Percentiles rank a stretch among this genome's conserved stretches.
Conservation (phyloP, 2,888 invertebrate species). For the Adelognathus sp. region DNA sequence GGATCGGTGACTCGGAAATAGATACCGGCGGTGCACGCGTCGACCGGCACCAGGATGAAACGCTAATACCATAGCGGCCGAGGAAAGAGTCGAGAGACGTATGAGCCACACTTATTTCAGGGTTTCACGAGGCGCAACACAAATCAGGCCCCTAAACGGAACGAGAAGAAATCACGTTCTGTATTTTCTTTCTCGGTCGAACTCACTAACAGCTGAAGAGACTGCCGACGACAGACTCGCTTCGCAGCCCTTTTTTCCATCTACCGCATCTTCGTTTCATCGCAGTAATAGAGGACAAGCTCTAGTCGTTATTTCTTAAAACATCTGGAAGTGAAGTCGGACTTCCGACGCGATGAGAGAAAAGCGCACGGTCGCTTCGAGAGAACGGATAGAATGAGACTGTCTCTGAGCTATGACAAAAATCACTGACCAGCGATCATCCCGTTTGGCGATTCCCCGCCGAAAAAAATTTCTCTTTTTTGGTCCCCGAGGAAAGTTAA, state of each 20-base stretch:
- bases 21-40: constrained; percentile 46
- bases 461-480: background rate
- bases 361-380: constrained; percentile 59
- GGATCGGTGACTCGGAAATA: constrained; percentile 57
- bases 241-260: constrained; percentile 29
- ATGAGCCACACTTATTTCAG: constrained; percentile 58
- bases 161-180: constrained; percentile 25
- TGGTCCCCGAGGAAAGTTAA: background rate
- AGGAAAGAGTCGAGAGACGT: constrained; percentile 31
- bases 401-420: constrained; percentile 52
- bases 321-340: constrained; percentile 67
- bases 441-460: background rate
- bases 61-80: background rate
- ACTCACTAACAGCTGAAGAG: background rate
- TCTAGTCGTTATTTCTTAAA: constrained; percentile 67
- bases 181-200: constrained; percentile 33
- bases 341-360: constrained; percentile 63
- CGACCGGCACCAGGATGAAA: constrained; percentile 31
- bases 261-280: background rate
- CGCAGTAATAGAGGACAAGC: constrained; percentile 31
- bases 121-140: constrained; percentile 57
- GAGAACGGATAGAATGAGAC: constrained; percentile 31
- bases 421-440: constrained; percentile 45
- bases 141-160: constrained; percentile 62
- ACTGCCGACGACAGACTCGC: constrained; percentile 13